Evolutionary conservation across 2,888 invertebrate species (phyloP), one percentile per base, ranked within the genome.

Genomic region (Argyresthia albistria): DNA sequence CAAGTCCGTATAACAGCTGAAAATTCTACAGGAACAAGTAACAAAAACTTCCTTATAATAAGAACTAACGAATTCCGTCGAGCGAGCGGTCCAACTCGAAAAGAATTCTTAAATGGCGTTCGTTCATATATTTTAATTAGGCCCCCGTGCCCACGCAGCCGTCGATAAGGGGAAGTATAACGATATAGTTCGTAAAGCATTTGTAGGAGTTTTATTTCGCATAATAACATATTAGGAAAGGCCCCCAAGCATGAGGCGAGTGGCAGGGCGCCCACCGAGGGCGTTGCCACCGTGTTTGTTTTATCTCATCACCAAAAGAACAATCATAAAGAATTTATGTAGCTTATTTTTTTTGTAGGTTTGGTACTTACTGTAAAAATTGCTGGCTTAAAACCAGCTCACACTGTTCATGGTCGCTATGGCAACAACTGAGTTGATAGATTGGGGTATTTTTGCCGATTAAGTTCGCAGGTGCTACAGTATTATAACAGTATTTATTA

Each of bases 101-200:
- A 78, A 71, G 73, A 73, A 72, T 76, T 74, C 73, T 76, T 71
- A 73, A 80, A 76, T 77, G 71, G 75, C 69, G 66, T 68, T 70
- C 75, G 66, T 68, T 70, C 75, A 69, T 78, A 82, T 80, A 82
- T 83, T 80, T 78, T 81, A 83, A 82, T 83, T 83, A 83, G 68
- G 71, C 69, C 64, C 60, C 66, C 68, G 70, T 75, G 73, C 67
- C 72, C 76, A 75, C 73, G 75, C 69, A 69, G 69, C 66, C 70
- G 69, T 76, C 77, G 78, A 80, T 81, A 77, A 74, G 69, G 69
- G 67, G 64, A 35, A 66, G 70, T 66, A 70, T 71, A 73, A 70
- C 66, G 66, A 64, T 64, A 65, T 37, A 45, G 48, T 46, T 45
- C 45, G 45, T 51, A 51, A 51, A 51, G n/a, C 45, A 36, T 45